Conservation (phyloP, 2,797 vertebrate genomes). For the Sphenodon punctatus region DNA sequence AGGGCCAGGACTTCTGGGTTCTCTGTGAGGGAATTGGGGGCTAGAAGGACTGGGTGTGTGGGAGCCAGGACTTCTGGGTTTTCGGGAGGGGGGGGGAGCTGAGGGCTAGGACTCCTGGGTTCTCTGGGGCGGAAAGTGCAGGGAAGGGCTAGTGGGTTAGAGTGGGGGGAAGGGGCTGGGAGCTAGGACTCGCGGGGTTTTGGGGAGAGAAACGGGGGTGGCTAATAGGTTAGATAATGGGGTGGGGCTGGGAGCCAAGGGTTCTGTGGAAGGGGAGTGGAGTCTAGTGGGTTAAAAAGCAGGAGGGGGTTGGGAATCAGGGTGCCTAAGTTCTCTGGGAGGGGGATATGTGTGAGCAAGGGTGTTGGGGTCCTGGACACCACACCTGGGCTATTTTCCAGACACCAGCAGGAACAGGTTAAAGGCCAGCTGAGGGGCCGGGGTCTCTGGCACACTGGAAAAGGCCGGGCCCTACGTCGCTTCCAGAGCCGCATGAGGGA, state of each 20-base stretch:
- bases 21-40: too few species aligned
- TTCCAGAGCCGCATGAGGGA: constrained; percentile 27
- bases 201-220: too few species aligned
- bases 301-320: not conserved
- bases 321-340: constrained; percentile 63
- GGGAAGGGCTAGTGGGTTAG: not conserved
- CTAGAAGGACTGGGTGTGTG: too few species aligned
- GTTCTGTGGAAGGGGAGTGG: too few species aligned
- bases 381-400: constrained; percentile 23
- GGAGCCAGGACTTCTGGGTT: too few species aligned
- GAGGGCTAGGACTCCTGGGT: too few species aligned
- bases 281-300: not conserved
- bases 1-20: too few species aligned
- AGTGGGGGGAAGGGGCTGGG: too few species aligned
- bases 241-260: too few species aligned
- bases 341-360: not conserved
- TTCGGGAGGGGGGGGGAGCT: too few species aligned
- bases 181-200: too few species aligned
- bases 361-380: not conserved
- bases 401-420: constrained; percentile 76
- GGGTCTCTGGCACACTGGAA: constrained; percentile 72
- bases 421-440: constrained; percentile 60
- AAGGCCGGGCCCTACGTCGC: constrained; percentile 51
- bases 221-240: too few species aligned
- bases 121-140: not conserved